Evolutionary conservation across 2,797 vertebrate genomes (phyloP).

Genomic region (Gephyroberyx darwinii): DNA sequence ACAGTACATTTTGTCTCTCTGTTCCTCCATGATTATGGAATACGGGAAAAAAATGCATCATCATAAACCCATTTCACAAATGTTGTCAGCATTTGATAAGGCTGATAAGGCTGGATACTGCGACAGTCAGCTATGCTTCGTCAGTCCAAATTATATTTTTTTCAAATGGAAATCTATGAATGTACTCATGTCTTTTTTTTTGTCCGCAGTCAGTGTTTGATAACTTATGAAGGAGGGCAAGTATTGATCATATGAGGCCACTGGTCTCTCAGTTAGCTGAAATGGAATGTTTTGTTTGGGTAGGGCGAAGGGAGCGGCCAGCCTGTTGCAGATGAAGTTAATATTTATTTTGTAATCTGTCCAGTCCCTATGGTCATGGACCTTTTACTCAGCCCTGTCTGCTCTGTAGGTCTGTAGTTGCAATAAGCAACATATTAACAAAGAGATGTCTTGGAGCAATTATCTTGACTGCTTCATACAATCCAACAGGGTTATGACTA

Average conservation of each 20-base stretch:
- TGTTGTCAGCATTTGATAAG: background rate
- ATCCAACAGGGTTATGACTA: background rate
- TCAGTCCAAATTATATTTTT: background rate
- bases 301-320: conserved; percentile 33
- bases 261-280: conserved; percentile 17
- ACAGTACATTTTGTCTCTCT: background rate
- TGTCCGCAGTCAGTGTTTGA: conserved; percentile 15
- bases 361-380: conserved; percentile 8
- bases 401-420: conserved; percentile 7
- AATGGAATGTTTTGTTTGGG: conserved; percentile 49
- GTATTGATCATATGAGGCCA: conserved; percentile 16
- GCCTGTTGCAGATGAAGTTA: conserved; percentile 43
- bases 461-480: background rate
- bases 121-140: background rate
- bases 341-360: conserved; percentile 50
- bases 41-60: background rate
- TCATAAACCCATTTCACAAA: background rate
- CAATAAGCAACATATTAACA: conserved; percentile 50
- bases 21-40: background rate
- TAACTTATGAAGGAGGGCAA: conserved; percentile 4
- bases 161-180: background rate
- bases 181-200: background rate
- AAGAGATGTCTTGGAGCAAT: conserved; percentile 22
- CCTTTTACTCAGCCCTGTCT: background rate
- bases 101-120: background rate